Conservation (phyloP, 2,113 vertebrate species). For the Varanus salvator region DNA sequence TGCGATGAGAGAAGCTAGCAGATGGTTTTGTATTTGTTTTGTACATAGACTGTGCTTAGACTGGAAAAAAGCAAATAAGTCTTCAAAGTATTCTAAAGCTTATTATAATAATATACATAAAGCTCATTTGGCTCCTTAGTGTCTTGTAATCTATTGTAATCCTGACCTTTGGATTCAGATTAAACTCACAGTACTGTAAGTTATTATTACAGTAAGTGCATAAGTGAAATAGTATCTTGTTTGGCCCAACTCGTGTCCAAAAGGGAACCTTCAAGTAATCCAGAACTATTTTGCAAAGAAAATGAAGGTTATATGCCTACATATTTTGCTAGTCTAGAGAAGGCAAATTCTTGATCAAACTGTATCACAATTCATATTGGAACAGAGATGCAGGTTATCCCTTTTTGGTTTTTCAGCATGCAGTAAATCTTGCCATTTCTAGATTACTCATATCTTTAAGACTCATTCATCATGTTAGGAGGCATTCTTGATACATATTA, state of each 20-base stretch:
- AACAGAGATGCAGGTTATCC: slow-evolving; percentile 46
- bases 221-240: neutral
- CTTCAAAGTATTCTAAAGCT: slow-evolving; percentile 36
- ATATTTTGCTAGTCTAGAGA: neutral
- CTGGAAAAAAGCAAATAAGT: slow-evolving; percentile 5
- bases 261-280: neutral
- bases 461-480: slow-evolving; percentile 41
- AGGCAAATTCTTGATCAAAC: neutral
- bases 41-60: slow-evolving; percentile 13
- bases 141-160: slow-evolving; percentile 4
- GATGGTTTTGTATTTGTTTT: slow-evolving; percentile 27
- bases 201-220: neutral
- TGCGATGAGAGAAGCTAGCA: slow-evolving; percentile 14
- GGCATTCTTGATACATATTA: slow-evolving; percentile 24
- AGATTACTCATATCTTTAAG: slow-evolving; percentile 23
- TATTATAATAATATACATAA: slow-evolving; percentile 35
- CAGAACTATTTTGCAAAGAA: neutral
- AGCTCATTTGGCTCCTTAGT: slow-evolving; percentile 17
- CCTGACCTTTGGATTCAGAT: neutral
- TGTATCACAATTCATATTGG: slow-evolving; percentile 40
- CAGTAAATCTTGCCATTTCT: slow-evolving; percentile 50
- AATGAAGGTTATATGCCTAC: neutral
- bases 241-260: neutral
- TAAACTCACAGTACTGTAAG: slow-evolving; percentile 21
- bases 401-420: slow-evolving; percentile 31